These are phyloP conservation scores for Phataginus tetradactyla DNA, from an alignment of 2,797 vertebrate species.

Conservation along the genomic window DNA sequence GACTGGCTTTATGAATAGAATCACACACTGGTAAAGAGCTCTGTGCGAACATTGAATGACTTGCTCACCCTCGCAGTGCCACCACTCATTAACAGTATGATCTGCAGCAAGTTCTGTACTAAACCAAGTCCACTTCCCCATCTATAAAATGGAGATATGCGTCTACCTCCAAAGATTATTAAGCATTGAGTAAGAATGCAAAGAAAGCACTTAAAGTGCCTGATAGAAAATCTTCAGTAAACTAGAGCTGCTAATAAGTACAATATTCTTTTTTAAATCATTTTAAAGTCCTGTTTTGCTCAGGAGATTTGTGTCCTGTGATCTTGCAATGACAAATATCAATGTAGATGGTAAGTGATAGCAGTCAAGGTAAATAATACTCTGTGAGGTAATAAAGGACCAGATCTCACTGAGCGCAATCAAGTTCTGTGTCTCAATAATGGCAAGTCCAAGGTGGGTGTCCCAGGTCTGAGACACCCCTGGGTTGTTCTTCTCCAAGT, in stretches of 20 bases:
- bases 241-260: not conserved
- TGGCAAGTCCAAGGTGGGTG: not conserved
- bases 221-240: not conserved
- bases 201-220: not conserved
- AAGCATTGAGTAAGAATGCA: conserved; percentile 5
- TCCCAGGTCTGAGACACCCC: not conserved
- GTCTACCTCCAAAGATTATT: not conserved
- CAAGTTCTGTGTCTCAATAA: not conserved
- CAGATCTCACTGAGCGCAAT: not conserved
- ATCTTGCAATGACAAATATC: not conserved
- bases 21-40: not conserved
- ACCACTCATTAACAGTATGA: not conserved
- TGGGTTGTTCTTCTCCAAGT: not conserved
- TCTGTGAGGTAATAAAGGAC: not conserved
- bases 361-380: not conserved
- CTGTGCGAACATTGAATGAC: fast-evolving
- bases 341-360: not conserved
- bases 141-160: conserved; percentile 36
- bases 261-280: not conserved
- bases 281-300: not conserved
- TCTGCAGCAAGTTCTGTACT: not conserved
- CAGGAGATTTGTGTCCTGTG: not conserved
- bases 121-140: not conserved
- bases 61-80: not conserved
- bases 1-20: not conserved